Evolutionary conservation across 2,797 vertebrate species (phyloP), one percentile per base, ranked within the genome.

Genomic region (Enteromius argenteus): DNA sequence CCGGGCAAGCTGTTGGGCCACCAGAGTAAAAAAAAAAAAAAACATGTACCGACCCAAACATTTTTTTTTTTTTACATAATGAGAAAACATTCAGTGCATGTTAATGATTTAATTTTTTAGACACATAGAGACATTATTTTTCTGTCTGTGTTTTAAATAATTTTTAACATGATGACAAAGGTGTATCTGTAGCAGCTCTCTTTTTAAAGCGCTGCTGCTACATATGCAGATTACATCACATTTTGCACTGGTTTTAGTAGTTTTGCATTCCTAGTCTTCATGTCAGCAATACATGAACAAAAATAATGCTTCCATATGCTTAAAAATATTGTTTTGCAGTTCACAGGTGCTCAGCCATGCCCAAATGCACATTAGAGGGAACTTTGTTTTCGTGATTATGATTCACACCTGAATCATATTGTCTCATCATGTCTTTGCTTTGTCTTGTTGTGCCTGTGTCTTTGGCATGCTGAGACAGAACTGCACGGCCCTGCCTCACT

Each of bases 381-480:
- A 42, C 51, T 58, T 58, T 58, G 19, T 35, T 56, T 23, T 17
- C 10, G 5, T 60, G 51, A 27, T 37, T 69, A 51, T 42, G 35
- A 71, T 71, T 80, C 79, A 80, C 51, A 6, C 6, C n/a, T 68
- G 3, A 76, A 17, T 76, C 37, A 21, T 78, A 77, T 27, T 11
- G 21, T 27, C 15, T 62, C 56, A 77, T 77, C 42, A 30, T 8
- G 5, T 58, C 23, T 58, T 71, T 71, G 51, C 53, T 39, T 32
- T 32, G 8, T 58, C 49, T 56, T 71, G 49, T 71, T 53, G n/a
- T 69, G 23, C 8, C 23, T 78, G 32, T 56, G 64, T 80, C 10
- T 69, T 80, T 39, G 5, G 37, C 79, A 69, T 42, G 30, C 32
- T 56, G 32, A 69, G 49, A 80, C 46, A 0, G 44, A 23, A 37